These are phyloP conservation scores for Micrastur ruficollis DNA, from an alignment of 2,797 vertebrate species.

Conservation along the genomic window DNA sequence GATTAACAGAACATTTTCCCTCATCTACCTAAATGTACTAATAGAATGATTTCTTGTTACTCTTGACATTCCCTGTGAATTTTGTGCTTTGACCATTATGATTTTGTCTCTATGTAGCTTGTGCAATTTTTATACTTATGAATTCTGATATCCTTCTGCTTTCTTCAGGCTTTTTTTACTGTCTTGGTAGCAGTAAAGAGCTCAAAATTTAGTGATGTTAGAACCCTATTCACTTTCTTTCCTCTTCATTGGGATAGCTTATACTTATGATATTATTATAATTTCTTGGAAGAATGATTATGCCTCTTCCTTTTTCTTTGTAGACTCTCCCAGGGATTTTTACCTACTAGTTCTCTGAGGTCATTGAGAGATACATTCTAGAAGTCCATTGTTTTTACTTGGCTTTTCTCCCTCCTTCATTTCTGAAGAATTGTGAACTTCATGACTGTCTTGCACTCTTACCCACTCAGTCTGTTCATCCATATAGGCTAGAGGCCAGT, in stretches of 20 bases:
- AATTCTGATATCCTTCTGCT: neutral
- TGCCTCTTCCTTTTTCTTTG: neutral
- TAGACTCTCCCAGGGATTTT: neutral
- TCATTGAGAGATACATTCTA: neutral
- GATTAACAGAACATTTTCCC: constrained; percentile 7
- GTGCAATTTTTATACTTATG: neutral
- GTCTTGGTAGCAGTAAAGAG: neutral
- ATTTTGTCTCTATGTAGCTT: neutral
- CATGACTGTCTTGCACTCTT: neutral
- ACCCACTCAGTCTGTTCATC: neutral
- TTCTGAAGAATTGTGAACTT: neutral
- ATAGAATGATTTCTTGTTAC: neutral
- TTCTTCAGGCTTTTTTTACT: neutral
- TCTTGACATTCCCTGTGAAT: neutral
- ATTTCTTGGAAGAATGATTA: neutral
- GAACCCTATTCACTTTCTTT: neutral
- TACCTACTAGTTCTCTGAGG: neutral
- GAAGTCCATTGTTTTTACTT: neutral
- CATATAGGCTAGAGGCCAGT: neutral
- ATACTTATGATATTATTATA: neutral
- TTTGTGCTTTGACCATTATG: neutral
- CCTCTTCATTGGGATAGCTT: neutral
- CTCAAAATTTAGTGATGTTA: neutral
- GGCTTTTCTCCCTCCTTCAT: neutral
- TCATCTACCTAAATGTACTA: neutral